These are phyloP conservation scores for Styela clava DNA, from an alignment of 23 tunicate genomes.

Conservation along the genomic window DNA sequence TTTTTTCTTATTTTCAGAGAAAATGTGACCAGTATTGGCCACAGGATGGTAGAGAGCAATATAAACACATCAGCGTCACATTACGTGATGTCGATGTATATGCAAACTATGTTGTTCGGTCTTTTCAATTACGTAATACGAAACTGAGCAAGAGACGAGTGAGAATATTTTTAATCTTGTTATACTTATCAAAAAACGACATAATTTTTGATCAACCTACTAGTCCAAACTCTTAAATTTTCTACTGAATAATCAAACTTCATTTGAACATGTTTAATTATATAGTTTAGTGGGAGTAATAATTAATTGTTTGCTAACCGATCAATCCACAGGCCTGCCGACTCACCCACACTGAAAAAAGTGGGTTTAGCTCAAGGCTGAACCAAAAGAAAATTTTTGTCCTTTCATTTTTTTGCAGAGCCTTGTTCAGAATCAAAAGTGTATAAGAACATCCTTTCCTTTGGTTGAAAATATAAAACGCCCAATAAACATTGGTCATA, in stretches of 20 bases:
- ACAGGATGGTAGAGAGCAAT: conserved; percentile 81
- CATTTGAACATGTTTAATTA: too few species aligned
- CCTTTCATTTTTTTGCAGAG: too few species aligned
- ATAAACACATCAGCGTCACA: conserved; percentile 71
- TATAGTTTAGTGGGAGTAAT: too few species aligned
- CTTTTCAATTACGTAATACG: conserved; percentile 55
- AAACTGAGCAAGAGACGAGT: conserved; percentile 54
- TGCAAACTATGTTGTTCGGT: conserved; percentile 73
- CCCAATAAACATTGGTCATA: too few species aligned
- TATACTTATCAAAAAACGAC: background rate
- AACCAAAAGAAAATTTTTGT: too few species aligned
- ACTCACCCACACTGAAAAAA: too few species aligned
- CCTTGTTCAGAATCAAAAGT: too few species aligned
- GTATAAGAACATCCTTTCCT: too few species aligned
- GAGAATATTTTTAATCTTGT: background rate
- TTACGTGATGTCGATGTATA: conserved; percentile 54
- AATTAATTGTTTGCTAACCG: too few species aligned
- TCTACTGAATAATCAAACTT: background rate
- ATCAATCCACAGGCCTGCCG: too few species aligned
- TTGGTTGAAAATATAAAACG: too few species aligned
- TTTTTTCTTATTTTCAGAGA: conserved; percentile 12
- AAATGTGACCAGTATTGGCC: conserved; percentile 98
- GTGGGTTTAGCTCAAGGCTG: too few species aligned
- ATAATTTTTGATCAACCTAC: background rate
- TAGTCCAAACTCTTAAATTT: background rate